Percentiles rank a stretch among this genome's conserved stretches.
phyloP scores from a whole-genome alignment of 2,797 vertebrate species.

The Trichosurus vulpecula region DNA sequence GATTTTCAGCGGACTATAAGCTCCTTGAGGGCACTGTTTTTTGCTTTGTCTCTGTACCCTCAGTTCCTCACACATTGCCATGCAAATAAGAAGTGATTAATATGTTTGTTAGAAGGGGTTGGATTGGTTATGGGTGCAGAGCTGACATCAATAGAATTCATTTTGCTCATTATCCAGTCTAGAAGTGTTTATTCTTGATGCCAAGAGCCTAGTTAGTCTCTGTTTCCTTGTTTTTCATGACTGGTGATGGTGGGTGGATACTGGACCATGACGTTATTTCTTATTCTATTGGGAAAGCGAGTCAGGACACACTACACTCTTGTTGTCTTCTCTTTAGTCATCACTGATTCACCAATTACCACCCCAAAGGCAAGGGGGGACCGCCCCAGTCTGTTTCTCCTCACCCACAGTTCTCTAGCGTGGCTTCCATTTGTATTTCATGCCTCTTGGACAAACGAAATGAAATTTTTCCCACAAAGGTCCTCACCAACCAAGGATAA shows the following conservation, averaged over 20 bases:
- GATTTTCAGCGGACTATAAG: neutral
- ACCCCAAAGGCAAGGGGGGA: neutral
- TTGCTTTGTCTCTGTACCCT: neutral
- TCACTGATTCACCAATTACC: neutral
- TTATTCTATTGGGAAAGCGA: conserved; percentile 45
- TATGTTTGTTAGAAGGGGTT: neutral
- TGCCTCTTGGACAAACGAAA: conserved; percentile 47
- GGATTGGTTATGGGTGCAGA: neutral
- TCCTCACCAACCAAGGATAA: conserved; percentile 77
- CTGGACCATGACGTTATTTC: conserved; percentile 17
- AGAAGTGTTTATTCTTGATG: neutral
- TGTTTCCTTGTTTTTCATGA: neutral
- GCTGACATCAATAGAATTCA: neutral
- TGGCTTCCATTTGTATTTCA: conserved; percentile 42
- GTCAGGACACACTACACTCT: conserved; percentile 19
- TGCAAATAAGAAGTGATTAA: neutral
- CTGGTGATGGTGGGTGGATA: neutral
- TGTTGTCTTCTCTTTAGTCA: conserved; percentile 36
- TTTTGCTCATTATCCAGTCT: neutral
- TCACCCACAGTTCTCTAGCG: conserved; percentile 6
- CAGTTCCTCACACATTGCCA: neutral
- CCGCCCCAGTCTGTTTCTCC: neutral
- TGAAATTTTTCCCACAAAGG: conserved; percentile 58
- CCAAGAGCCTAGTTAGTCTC: neutral
- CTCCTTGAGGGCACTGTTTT: neutral